Base-by-base conservation (phyloP, 2,888 invertebrate genomes). In the Lydus trimaculatus region DNA sequence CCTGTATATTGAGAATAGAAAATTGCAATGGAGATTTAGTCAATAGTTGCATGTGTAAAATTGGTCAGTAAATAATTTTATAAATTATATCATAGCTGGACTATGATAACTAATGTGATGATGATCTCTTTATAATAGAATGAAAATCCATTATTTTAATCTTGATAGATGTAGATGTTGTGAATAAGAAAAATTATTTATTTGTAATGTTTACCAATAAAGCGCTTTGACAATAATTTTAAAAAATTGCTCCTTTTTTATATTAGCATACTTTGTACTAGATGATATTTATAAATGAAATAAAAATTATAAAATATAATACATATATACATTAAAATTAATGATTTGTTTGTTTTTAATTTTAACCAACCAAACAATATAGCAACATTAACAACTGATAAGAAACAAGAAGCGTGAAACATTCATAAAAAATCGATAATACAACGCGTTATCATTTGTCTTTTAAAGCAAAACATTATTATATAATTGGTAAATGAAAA, bases 201-300 rank as follows among this genome's bases (percentile, higher is more conserved):
- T 43, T 48, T 48, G 15, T 36, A 61, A 36, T 31, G 9, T 67
- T 62, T 48, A 60, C 52, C 61, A 75, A n/a, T n/a, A n/a, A 67
- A 77, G 20, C 71, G 79, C 79, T 80, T 80, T 73, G 78, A 80
- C 78, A 79, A 80, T 79, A 79, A 79, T 78, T 79, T 79, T 76
- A 17, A 5, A 72, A 76, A 76, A 71, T 73, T 73, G 75, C 77
- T 73, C 78, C 76, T 73, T 78, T 80, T 79, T 79, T 80, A 80
- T 80, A 79, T 75, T 77, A 78, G 77, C 67, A 71, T 68, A 76
- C 72, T 74, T 76, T 76, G 71, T 75, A 74, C 73, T 75, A 75
- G 74, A 69, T 61, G 52, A 68, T 70, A 67, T 74, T 74, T 70
- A 66, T 69, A 60, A 71, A 9, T 62, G 58, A 33, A 64, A 70